Percentiles rank a stretch among this genome's conserved stretches.
phyloP scores from a whole-genome alignment of 2,888 invertebrate genomes.

The Erebia ligea region DNA sequence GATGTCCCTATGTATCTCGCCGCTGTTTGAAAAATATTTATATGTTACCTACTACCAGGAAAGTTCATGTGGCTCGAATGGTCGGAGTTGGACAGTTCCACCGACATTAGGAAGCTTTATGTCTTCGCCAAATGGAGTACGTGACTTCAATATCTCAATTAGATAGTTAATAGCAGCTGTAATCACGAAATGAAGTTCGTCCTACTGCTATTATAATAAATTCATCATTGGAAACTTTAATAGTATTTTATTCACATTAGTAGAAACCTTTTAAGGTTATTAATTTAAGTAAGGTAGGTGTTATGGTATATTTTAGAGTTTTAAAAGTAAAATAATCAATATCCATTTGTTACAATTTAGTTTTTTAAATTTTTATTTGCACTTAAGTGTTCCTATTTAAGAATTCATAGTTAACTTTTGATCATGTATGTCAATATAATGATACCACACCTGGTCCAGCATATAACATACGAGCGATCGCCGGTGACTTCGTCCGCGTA shows the following conservation, averaged over 20 bases:
- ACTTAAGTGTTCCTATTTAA: no score
- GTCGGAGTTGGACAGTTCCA: constrained; percentile 70
- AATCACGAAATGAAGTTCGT: constrained; percentile 39
- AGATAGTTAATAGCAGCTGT: constrained; percentile 50
- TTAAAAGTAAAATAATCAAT: background rate
- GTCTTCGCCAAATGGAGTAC: constrained; percentile 65
- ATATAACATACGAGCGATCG: no score
- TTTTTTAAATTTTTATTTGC: no score
- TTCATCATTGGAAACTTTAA: background rate
- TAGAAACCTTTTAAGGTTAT: background rate
- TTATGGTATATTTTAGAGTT: no score
- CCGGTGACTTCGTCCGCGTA: no score
- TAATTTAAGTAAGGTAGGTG: background rate
- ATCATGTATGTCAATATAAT: no score
- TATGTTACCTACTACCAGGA: constrained; percentile 33
- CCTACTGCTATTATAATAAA: background rate
- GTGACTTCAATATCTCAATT: constrained; percentile 65
- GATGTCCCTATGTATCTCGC: constrained; percentile 21
- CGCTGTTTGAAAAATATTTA: constrained; percentile 33
- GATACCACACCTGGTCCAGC: no score
- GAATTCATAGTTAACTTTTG: no score
- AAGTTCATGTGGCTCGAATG: constrained; percentile 56
- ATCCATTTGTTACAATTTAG: no score
- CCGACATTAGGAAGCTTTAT: constrained; percentile 71
- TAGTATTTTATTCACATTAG: background rate